Evolutionary conservation across 2,113 vertebrate genomes (phyloP), one percentile per base, ranked within the genome.

Genomic region (Eretmochelys imbricata): DNA sequence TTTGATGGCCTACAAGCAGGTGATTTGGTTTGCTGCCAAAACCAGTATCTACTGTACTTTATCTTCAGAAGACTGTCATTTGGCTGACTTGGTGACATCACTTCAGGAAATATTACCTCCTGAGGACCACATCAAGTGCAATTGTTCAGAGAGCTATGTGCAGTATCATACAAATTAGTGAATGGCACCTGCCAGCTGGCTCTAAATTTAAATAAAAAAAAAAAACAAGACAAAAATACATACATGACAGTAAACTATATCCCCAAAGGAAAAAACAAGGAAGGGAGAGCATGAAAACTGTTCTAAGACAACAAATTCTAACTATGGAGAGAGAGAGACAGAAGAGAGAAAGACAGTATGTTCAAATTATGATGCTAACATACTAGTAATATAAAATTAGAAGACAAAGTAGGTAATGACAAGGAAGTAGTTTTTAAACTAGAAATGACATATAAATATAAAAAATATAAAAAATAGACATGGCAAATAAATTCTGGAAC

Each of bases 401-500:
- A 96, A 94, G 89, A 27, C 85, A 97, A 76, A 10, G 2, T 54
- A 88, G 65, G 22, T 88, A 96, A 93, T 82, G 0, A 87, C 35
- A 65, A 88, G 38, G 82, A 88, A 93, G 95, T 91, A 4, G 82
- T 54, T 35, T 72, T 83, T 92, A 42, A 87, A 91, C 42, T 82
- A 53, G 35, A 83, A n/a, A 87, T 82, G 90, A 4, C n/a, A n/a
- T n/a, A n/a, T n/a, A n/a, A n/a, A n/a, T n/a, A n/a, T n/a, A n/a
- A n/a, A n/a, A n/a, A n/a, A n/a, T n/a, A n/a, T n/a, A n/a, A n/a
- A n/a, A n/a, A n/a, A n/a, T n/a, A n/a, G n/a, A 91, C 82, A 29
- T 90, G 53, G 24, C 53, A 96, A 98, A 97, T n/a, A 96, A 90
- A 55, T 95, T 85, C 80, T 90, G 82, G 86, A 89, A 95, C 84